Evolutionary conservation across 2,888 invertebrate species (phyloP).

Genomic region (Sphaeridia pumilis): DNA sequence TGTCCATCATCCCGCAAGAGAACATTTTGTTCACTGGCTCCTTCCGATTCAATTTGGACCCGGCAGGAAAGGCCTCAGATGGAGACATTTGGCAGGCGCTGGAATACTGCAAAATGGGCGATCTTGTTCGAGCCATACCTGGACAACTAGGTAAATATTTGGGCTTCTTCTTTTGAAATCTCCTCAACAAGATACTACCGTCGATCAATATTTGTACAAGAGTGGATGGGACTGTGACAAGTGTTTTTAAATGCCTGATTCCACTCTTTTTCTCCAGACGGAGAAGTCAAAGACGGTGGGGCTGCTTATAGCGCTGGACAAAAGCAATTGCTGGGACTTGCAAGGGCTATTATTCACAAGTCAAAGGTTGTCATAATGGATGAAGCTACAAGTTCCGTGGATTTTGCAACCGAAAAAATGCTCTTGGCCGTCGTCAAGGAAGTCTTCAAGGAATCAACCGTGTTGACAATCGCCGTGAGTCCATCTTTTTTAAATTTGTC

Average conservation of each 20-base stretch:
- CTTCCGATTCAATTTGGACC: constrained; percentile 56
- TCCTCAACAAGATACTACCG: too few species aligned
- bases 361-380: constrained; percentile 56
- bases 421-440: constrained; percentile 54
- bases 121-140: constrained; percentile 52
- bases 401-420: constrained; percentile 55
- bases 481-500: too few species aligned
- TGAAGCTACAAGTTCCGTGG: constrained; percentile 64
- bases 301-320: constrained; percentile 57
- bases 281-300: constrained; percentile 51
- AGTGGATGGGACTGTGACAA: neutral
- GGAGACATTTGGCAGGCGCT: constrained; percentile 62
- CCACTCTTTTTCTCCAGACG: constrained; percentile 48
- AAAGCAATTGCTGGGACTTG: constrained; percentile 55
- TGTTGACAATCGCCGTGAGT: constrained; percentile 64
- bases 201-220: neutral
- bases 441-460: constrained; percentile 55
- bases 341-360: constrained; percentile 51
- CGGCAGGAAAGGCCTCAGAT: constrained; percentile 54
- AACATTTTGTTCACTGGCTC: constrained; percentile 66
- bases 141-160: constrained; percentile 52
- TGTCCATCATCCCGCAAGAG: constrained; percentile 72
- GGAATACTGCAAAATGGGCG: constrained; percentile 59
- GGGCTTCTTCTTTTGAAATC: too few species aligned
- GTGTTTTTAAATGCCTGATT: neutral